Evolutionary conservation across 2,113 vertebrate species (phyloP).

Genomic region (Pedionomus torquatus): DNA sequence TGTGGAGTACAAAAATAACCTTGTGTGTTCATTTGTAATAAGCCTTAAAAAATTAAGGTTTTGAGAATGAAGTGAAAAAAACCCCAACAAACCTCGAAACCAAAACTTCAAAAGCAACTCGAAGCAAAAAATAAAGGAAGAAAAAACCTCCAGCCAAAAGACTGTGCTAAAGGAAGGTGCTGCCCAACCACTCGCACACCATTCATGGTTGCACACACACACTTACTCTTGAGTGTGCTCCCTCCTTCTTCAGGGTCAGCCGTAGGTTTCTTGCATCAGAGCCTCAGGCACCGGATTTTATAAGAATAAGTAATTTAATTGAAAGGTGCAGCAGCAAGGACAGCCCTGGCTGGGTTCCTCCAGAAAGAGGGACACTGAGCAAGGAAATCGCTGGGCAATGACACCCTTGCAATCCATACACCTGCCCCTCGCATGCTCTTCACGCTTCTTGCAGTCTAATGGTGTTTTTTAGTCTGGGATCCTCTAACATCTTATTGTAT

Average conservation of each 20-base stretch:
- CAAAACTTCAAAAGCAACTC: neutral
- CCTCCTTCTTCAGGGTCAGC: neutral
- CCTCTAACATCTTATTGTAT: neutral
- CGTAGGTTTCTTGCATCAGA: neutral
- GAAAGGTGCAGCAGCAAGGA: neutral
- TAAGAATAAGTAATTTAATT: neutral
- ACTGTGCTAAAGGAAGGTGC: neutral
- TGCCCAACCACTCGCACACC: neutral
- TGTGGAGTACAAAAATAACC: neutral
- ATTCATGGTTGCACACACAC: neutral
- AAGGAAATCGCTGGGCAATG: neutral
- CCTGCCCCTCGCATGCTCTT: neutral
- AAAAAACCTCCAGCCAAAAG: neutral
- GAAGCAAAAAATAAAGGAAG: neutral
- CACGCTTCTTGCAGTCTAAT: neutral
- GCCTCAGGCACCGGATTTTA: neutral
- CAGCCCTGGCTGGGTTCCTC: neutral
- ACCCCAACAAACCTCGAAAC: neutral
- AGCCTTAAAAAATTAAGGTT: neutral
- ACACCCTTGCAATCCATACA: neutral
- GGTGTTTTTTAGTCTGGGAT: neutral
- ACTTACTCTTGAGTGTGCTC: neutral
- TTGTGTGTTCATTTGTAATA: neutral
- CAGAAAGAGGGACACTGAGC: neutral
- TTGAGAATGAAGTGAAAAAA: neutral